Conservation (phyloP, 2,888 invertebrate species). For the Microplitis deprimator region DNA sequence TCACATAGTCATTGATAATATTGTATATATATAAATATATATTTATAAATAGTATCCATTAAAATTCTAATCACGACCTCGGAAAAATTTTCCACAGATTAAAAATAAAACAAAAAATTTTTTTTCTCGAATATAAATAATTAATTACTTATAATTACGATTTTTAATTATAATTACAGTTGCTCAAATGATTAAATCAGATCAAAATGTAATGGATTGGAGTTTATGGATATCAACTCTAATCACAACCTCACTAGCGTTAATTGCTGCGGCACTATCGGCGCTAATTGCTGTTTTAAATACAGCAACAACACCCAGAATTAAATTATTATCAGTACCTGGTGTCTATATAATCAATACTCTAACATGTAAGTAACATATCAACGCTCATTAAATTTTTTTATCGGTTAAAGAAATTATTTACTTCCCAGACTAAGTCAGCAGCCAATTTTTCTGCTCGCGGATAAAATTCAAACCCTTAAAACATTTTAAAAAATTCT, state of each 20-base stretch:
- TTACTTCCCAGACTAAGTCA: no score
- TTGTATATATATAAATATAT: no score
- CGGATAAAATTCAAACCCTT: no score
- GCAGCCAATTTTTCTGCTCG: no score
- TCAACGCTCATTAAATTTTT: slow-evolving; percentile 67
- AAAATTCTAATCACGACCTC: background rate
- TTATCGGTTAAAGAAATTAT: slow-evolving; percentile 10
- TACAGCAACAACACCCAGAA: slow-evolving; percentile 82
- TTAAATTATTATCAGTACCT: slow-evolving; percentile 78
- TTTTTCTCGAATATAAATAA: background rate
- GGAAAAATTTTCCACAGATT: background rate
- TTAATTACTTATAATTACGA: slow-evolving; percentile 17
- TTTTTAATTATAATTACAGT: slow-evolving; percentile 72
- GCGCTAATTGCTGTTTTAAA: slow-evolving; percentile 86
- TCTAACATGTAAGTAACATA: slow-evolving; percentile 78
- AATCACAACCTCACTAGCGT: slow-evolving; percentile 78
- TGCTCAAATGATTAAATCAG: slow-evolving; percentile 76
- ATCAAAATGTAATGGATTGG: slow-evolving; percentile 78
- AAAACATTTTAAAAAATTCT: no score
- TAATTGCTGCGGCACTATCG: slow-evolving; percentile 80
- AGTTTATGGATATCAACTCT: slow-evolving; percentile 85
- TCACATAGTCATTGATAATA: background rate
- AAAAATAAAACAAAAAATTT: background rate
- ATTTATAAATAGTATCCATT: background rate
- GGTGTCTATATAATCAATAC: slow-evolving; percentile 86